Percentiles rank a stretch among this genome's conserved stretches.
Conservation (phyloP, 1,140 invertebrate species). For the Whitmania pigra region DNA sequence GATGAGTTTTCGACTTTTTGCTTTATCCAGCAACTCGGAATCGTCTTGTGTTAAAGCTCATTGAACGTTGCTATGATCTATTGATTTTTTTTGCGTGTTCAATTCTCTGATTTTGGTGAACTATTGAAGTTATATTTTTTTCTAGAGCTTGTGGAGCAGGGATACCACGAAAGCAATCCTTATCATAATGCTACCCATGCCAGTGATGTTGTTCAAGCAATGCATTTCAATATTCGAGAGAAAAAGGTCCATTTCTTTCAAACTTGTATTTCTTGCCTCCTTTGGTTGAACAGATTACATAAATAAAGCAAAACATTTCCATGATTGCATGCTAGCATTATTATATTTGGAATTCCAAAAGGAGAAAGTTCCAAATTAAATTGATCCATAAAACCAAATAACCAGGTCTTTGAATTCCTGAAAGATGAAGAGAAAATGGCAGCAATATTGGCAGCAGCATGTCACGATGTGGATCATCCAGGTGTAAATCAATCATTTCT, state of each 20-base stretch:
- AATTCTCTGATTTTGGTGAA: too few species aligned
- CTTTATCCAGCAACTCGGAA: too few species aligned
- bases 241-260: slow-evolving; percentile 46
- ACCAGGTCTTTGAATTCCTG: slow-evolving; percentile 43
- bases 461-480: slow-evolving; percentile 86
- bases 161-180: slow-evolving; percentile 80
- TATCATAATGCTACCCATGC: slow-evolving; percentile 91
- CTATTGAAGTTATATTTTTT: background rate
- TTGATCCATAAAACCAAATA: background rate
- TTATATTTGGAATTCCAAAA: too few species aligned
- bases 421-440: slow-evolving; percentile 72
- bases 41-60: too few species aligned
- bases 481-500: slow-evolving; percentile 84
- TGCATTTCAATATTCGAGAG: slow-evolving; percentile 82
- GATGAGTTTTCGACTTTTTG: too few species aligned
- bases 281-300: too few species aligned
- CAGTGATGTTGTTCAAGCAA: slow-evolving; percentile 81
- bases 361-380: too few species aligned
- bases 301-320: too few species aligned
- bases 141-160: slow-evolving; percentile 70
- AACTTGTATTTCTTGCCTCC: too few species aligned
- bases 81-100: too few species aligned
- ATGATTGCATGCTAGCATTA: too few species aligned
- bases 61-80: too few species aligned
- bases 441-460: slow-evolving; percentile 72